Base-by-base conservation (phyloP, 2,888 invertebrate species). In the Dinocampus coccinellae region DNA sequence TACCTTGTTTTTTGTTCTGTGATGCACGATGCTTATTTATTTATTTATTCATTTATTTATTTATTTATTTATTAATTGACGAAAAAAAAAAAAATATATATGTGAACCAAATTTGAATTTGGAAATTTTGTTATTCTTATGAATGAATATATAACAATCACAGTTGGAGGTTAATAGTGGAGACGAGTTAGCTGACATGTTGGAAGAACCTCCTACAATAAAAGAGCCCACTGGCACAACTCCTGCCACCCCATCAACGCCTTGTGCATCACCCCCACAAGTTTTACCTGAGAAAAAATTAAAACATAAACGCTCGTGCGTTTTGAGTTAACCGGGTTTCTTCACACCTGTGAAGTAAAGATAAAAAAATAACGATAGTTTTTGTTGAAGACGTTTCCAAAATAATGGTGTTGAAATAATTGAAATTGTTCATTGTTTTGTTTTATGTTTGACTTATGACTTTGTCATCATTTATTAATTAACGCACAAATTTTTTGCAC, bases 161-260 rank as follows among this genome's bases (percentile, higher is more conserved):
- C 81, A 86, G 86, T 85, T 86, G 84, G 86, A 86, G 83, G 84
- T 86, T 80, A 86, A 83, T 84, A 83, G 83, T 80, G 86, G 85
- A 64, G 86, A 86, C 76, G 86, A 86, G 78, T 82, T 86, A 81
- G 84, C 86, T 73, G 86, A 86, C 80, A 85, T 84, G 85, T 82
- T 86, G 85, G 86, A 86, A 81, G 86, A 86, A 76, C 85, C 86
- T 80, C 84, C 85, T 69, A 82, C 80, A 75, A 82, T 83, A 80
- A 84, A 83, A 83, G 84, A 84, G 74, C 55, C 47, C 11, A 80
- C 83, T 75, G 84, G 82, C 66, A 82, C 84, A 78, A 86, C 86
- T 72, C 85, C 85, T 77, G 83, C 81, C 76, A 86, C 86, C 81
- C 86, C 86, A 58, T 84, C 85, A 75, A 86, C 85, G 75, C 85